Percentiles rank a stretch among this genome's conserved stretches.
phyloP scores from a whole-genome alignment of 1,140 invertebrate species.

The Drosophila orosa region DNA sequence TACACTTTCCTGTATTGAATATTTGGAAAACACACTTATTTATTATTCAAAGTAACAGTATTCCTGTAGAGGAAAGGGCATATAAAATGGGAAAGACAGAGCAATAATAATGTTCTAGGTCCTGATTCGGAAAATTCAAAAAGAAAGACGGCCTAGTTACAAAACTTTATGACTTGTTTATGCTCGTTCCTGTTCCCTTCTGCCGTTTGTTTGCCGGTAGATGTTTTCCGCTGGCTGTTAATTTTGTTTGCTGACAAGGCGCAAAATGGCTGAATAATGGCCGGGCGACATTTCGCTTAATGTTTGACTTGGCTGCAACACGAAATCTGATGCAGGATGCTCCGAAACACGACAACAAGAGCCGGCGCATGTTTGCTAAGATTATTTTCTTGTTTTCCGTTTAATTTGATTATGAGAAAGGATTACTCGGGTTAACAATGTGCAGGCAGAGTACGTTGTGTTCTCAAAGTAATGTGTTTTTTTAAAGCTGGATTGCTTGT shows the following conservation, averaged over 20 bases:
- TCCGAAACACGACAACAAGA: slow-evolving; percentile 14
- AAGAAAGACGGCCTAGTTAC: slow-evolving; percentile 35
- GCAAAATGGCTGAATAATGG: slow-evolving; percentile 70
- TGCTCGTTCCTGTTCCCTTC: slow-evolving; percentile 14
- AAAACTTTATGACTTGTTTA: slow-evolving; percentile 57
- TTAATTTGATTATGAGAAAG: slow-evolving; percentile 42
- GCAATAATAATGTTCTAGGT: slow-evolving; percentile 10
- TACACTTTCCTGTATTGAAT: too few species aligned
- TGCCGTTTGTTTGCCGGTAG: slow-evolving; percentile 32
- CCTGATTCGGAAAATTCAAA: neutral
- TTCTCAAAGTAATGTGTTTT: neutral
- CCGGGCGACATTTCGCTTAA: slow-evolving; percentile 53
- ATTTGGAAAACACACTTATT: too few species aligned
- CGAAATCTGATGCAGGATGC: slow-evolving; percentile 41
- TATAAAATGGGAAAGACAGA: neutral
- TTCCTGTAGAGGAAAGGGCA: slow-evolving; percentile 3
- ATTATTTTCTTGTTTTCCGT: slow-evolving; percentile 39
- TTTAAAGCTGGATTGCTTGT: neutral
- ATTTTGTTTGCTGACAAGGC: slow-evolving; percentile 49
- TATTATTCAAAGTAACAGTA: too few species aligned
- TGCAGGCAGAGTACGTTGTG: neutral
- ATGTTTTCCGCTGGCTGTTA: slow-evolving; percentile 40
- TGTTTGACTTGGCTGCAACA: slow-evolving; percentile 53
- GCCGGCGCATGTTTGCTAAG: slow-evolving; percentile 35
- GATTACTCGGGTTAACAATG: neutral